These are phyloP conservation scores for Gnathonemus echidnorhynchus DNA, from an alignment of 2,113 vertebrate species.

Conservation along the genomic window DNA sequence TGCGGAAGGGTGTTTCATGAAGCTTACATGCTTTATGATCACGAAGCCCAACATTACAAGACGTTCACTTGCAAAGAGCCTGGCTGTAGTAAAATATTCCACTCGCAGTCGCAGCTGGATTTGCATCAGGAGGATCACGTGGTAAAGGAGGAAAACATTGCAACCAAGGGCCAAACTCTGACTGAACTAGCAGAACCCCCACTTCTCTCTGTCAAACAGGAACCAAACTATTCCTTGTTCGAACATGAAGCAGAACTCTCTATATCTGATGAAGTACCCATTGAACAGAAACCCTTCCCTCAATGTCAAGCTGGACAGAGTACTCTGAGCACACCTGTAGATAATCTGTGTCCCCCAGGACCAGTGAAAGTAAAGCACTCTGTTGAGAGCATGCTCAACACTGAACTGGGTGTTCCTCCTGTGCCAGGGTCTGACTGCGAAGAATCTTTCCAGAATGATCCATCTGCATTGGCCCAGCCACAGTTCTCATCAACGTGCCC, in stretches of 20 bases:
- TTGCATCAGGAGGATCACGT: slow-evolving; percentile 72
- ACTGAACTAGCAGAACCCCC: background rate
- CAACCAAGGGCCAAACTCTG: slow-evolving; percentile 34
- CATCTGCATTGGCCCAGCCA: background rate
- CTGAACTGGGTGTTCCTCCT: slow-evolving; percentile 13
- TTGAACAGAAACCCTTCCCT: background rate
- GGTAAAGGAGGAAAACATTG: slow-evolving; percentile 26
- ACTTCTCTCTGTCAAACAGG: background rate
- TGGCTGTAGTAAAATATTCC: slow-evolving; percentile 83
- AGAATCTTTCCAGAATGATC: slow-evolving; percentile 24
- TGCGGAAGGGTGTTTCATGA: slow-evolving; percentile 87
- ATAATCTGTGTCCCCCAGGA: slow-evolving; percentile 3
- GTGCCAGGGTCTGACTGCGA: slow-evolving; percentile 23
- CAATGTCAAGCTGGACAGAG: slow-evolving; percentile 21
- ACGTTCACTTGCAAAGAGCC: slow-evolving; percentile 82
- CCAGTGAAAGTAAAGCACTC: slow-evolving; percentile 26
- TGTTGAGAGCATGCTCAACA: slow-evolving; percentile 40
- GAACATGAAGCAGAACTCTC: background rate
- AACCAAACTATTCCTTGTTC: background rate
- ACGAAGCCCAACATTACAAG: slow-evolving; percentile 95
- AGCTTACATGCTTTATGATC: slow-evolving; percentile 88
- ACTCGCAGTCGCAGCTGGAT: slow-evolving; percentile 79
- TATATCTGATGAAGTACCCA: slow-evolving; percentile 36
- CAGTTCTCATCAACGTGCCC: slow-evolving; percentile 18
- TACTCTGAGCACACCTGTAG: background rate